These are phyloP conservation scores for Colletes gigas DNA, from an alignment of 1,140 invertebrate species.

Conservation along the genomic window DNA sequence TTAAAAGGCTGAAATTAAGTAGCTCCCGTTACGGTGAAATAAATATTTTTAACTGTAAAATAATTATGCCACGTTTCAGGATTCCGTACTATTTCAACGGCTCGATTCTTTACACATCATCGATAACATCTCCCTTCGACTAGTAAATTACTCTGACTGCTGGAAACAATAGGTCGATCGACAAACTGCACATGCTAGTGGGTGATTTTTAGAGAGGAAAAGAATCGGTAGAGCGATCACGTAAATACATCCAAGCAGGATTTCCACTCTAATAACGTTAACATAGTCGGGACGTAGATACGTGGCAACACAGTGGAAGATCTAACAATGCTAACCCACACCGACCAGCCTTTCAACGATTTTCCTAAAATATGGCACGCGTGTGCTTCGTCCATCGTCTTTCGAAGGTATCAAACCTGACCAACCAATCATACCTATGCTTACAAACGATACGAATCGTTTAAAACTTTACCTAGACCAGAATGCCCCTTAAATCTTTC, in stretches of 20 bases:
- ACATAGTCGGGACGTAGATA: constrained; percentile 18
- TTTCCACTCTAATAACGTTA: constrained; percentile 68
- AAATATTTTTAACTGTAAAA: too few relatives aligned
- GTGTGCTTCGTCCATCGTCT: neutral
- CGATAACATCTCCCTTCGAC: neutral
- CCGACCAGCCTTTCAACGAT: constrained; percentile 23
- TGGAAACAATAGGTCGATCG: neutral
- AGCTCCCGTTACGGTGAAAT: neutral
- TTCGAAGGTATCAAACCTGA: constrained; percentile 28
- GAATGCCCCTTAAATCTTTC: neutral
- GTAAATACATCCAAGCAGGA: constrained; percentile 51
- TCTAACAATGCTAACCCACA: constrained; percentile 29
- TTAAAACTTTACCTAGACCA: too few relatives aligned
- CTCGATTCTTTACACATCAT: neutral
- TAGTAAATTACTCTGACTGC: neutral
- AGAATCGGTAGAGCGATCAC: constrained; percentile 45
- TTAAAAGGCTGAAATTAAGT: too few relatives aligned
- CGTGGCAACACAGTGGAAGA: constrained; percentile 14
- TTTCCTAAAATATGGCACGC: constrained; percentile 34
- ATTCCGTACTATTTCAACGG: too few relatives aligned
- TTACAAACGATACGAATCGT: neutral
- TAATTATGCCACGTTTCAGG: too few relatives aligned
- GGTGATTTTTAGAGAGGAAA: constrained; percentile 21
- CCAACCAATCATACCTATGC: neutral
- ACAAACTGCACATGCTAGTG: neutral